Evolutionary conservation across 2,797 vertebrate genomes (phyloP).

Genomic region (Acipenser transmontanus): DNA sequence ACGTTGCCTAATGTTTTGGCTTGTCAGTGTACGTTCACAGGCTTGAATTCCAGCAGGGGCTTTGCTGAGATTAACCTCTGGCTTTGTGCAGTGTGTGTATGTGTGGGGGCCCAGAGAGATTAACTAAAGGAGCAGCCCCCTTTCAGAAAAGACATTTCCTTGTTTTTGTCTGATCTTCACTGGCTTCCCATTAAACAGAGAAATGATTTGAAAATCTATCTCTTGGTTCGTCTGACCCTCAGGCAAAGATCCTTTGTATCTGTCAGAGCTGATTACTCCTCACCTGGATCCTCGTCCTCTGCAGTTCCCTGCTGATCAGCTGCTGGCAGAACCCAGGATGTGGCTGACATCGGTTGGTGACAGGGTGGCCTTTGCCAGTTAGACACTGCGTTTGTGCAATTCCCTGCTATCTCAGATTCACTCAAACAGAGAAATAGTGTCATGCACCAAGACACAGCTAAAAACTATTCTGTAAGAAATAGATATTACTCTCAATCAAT

Average conservation of each 20-base stretch:
- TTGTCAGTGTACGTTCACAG: no score
- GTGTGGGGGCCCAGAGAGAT: no score
- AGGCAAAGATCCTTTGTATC: constrained; percentile 25
- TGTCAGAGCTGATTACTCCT: constrained; percentile 41
- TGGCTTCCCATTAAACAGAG: not conserved
- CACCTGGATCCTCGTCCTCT: constrained; percentile 34
- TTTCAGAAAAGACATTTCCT: not conserved
- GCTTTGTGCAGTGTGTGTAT: constrained; percentile 11
- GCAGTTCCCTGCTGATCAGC: constrained; percentile 28
- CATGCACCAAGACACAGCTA: no score
- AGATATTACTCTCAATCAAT: no score
- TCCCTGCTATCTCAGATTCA: not conserved
- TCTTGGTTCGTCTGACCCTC: constrained; percentile 19
- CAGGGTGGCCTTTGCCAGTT: constrained; percentile 6
- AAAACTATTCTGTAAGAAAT: no score
- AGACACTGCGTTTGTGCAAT: not conserved
- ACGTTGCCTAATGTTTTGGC: no score
- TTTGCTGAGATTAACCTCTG: no score
- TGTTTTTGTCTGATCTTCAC: not conserved
- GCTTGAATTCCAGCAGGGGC: no score
- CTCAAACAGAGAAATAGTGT: no score
- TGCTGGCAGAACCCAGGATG: not conserved
- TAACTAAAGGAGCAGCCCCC: no score
- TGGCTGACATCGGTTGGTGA: not conserved
- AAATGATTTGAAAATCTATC: not conserved